Percentiles rank a stretch among this genome's conserved stretches.
Evolutionary conservation across 2,888 invertebrate genomes (phyloP).

Genomic region (Ophonus ardosiacus): DNA sequence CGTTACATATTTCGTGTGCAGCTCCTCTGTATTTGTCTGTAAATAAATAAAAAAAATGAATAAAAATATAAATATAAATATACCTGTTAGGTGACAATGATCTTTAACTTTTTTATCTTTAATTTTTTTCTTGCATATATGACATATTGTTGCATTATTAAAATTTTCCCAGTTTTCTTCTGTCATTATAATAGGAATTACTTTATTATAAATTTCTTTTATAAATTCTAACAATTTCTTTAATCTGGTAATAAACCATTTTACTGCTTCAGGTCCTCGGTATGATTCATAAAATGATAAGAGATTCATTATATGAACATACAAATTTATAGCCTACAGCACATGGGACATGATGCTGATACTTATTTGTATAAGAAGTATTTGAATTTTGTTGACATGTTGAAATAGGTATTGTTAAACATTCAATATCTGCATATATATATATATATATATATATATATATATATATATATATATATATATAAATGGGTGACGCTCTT

Average conservation of each 20-base stretch:
- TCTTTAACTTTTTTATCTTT: conserved; percentile 51
- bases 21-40: conserved; percentile 64
- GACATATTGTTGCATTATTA: conserved; percentile 31
- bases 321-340: conserved; percentile 62
- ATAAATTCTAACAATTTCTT: neutral
- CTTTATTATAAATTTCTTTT: conserved; percentile 23
- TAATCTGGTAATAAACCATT: conserved; percentile 33
- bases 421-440: conserved; percentile 54
- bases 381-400: conserved; percentile 13
- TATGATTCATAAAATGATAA: conserved; percentile 40
- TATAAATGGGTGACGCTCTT: conserved; percentile 51
- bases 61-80: too few species aligned
- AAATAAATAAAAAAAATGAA: too few species aligned
- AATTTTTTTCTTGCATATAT: conserved; percentile 48
- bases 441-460: too few species aligned
- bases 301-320: conserved; percentile 51
- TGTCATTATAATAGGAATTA: conserved; percentile 36
- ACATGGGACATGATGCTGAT: conserved; percentile 65
- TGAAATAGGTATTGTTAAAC: conserved; percentile 12
- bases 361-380: conserved; percentile 11
- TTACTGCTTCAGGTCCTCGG: conserved; percentile 28
- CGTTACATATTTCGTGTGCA: conserved; percentile 65
- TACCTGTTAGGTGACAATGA: conserved; percentile 66
- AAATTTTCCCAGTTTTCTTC: conserved; percentile 23
- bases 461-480: too few species aligned